Percentiles rank a stretch among this genome's conserved stretches.
Conservation (phyloP, 2,113 vertebrate species). For the Atherinomorus stipes region DNA sequence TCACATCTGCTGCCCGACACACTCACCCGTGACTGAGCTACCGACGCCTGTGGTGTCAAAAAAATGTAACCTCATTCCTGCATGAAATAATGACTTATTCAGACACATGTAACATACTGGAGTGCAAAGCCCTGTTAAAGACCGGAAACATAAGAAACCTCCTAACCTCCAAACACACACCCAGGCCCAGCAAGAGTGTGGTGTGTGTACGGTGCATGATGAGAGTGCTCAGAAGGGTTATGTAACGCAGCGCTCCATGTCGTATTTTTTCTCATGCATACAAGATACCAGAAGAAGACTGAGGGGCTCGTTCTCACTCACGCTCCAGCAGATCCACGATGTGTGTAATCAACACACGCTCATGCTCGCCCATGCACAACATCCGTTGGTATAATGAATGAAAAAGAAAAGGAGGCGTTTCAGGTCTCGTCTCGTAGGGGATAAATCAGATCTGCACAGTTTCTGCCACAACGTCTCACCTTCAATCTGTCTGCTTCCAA, state of each 20-base stretch:
- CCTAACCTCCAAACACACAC: conserved; percentile 15
- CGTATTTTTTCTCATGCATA: conserved; percentile 66
- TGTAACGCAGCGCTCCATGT: conserved; percentile 59
- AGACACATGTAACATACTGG: conserved; percentile 38
- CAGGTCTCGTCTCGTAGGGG: background rate
- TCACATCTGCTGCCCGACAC: background rate
- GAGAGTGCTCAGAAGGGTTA: conserved; percentile 43
- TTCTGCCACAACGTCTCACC: background rate
- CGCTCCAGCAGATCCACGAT: conserved; percentile 22
- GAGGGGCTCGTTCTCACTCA: conserved; percentile 27
- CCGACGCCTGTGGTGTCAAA: conserved; percentile 26
- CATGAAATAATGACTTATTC: conserved; percentile 47
- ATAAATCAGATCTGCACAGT: conserved; percentile 1
- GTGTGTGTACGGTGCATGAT: conserved; percentile 13
- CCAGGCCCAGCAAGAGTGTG: background rate
- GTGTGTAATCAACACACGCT: conserved; percentile 45
- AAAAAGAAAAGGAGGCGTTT: background rate
- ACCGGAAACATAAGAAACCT: conserved; percentile 63
- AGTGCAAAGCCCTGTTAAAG: conserved; percentile 69
- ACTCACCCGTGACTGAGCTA: background rate
- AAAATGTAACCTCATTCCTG: conserved; percentile 10
- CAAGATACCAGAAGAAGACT: conserved; percentile 45
- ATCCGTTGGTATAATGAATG: background rate
- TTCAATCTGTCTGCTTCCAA: background rate
- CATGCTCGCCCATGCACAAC: conserved; percentile 10